Evolutionary conservation across 2,797 vertebrate species (phyloP).

Genomic region (Sitta carolinensis): DNA sequence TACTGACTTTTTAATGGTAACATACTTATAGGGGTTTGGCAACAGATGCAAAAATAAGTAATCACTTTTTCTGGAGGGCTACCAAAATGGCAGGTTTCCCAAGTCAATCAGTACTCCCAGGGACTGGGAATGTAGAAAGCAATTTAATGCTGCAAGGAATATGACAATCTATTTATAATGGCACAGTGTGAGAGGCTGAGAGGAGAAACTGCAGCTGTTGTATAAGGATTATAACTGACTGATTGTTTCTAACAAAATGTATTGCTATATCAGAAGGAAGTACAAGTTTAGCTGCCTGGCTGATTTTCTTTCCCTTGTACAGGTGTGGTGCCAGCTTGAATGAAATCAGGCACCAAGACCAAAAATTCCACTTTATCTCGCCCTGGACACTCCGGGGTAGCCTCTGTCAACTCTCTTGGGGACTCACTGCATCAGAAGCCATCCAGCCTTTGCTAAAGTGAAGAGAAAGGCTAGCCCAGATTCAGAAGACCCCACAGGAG

Average conservation of each 20-base stretch:
- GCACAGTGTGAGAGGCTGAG: constrained; percentile 35
- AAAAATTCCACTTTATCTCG: background rate
- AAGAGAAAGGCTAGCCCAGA: background rate
- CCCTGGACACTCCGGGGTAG: background rate
- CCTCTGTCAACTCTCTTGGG: background rate
- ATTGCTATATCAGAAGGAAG: constrained; percentile 60
- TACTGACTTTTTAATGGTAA: constrained; percentile 25
- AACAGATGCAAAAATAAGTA: constrained; percentile 48
- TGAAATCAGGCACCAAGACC: background rate
- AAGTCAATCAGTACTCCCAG: constrained; percentile 36
- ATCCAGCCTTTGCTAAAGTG: background rate
- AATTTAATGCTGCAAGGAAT: constrained; percentile 61
- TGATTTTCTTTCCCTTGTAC: background rate
- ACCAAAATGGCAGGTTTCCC: constrained; percentile 46
- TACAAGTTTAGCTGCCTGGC: constrained; percentile 3
- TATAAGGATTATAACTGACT: constrained; percentile 69
- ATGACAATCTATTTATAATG: constrained; percentile 73
- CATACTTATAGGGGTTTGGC: constrained; percentile 38
- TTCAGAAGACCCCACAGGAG: background rate
- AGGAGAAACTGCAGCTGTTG: constrained; percentile 72
- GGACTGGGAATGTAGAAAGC: constrained; percentile 47
- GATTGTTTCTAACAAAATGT: constrained; percentile 60
- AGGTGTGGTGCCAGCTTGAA: constrained; percentile 14
- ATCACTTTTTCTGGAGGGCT: constrained; percentile 31
- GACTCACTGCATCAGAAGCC: background rate